Evolutionary conservation across 2,888 invertebrate genomes (phyloP).

Genomic region (Cheiracanthium punctorium): DNA sequence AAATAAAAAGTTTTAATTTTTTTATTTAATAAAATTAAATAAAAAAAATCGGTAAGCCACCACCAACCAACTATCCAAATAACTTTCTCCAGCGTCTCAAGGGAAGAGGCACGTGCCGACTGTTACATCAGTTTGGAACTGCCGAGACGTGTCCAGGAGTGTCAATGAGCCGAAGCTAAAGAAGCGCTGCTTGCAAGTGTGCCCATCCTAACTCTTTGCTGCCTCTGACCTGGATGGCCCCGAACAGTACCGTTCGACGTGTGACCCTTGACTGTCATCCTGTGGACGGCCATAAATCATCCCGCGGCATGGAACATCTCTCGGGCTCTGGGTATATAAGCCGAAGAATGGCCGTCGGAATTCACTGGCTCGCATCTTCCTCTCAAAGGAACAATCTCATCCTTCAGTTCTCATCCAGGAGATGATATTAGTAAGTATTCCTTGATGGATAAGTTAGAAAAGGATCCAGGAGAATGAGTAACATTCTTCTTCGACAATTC

Average conservation of each 20-base stretch:
- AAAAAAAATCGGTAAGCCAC: too few relatives aligned
- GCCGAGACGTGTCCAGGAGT: constrained; percentile 45
- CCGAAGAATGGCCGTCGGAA: constrained; percentile 45
- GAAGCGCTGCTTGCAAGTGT: too few relatives aligned
- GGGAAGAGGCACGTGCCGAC: constrained; percentile 26
- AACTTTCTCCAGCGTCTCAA: too few relatives aligned
- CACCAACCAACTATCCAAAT: too few relatives aligned
- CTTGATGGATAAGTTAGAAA: too few relatives aligned
- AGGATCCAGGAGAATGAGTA: too few relatives aligned
- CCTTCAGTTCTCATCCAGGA: constrained; percentile 13
- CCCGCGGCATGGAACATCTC: constrained; percentile 37
- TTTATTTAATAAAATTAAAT: too few relatives aligned
- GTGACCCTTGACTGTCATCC: constrained; percentile 55
- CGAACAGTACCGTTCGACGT: constrained; percentile 47
- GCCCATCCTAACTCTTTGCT: not conserved
- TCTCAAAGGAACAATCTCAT: constrained; percentile 26
- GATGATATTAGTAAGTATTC: constrained; percentile 57
- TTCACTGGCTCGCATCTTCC: constrained; percentile 31
- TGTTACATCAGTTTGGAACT: constrained; percentile 37
- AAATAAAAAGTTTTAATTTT: too few relatives aligned
- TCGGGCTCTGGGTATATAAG: constrained; percentile 38
- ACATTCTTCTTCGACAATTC: too few relatives aligned
- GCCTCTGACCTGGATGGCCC: constrained; percentile 24
- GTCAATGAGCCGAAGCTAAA: constrained; percentile 19
- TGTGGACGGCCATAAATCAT: constrained; percentile 45